Conservation (phyloP, 2,797 vertebrate species). For the Nyctalus aviator region DNA sequence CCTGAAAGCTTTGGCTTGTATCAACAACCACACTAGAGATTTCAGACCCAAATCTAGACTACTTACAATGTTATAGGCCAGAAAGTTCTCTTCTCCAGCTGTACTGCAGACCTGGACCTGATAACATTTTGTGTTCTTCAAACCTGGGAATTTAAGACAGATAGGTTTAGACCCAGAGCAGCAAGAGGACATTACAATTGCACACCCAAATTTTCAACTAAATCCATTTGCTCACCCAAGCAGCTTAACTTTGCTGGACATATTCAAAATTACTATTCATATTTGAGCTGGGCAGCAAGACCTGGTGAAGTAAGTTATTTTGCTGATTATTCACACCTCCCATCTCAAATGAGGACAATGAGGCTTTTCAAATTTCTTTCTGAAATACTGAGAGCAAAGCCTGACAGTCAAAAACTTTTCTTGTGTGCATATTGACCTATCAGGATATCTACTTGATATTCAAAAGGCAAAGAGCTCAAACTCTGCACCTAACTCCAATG, state of each 20-base stretch:
- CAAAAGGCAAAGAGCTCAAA: conserved; percentile 48
- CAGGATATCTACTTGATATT: conserved; percentile 16
- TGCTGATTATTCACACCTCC: background rate
- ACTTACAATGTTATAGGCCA: background rate
- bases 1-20: background rate
- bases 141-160: background rate
- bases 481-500: background rate
- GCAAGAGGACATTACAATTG: background rate
- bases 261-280: background rate
- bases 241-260: background rate
- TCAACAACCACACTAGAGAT: background rate
- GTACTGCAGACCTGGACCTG: background rate
- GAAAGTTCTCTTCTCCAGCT: background rate
- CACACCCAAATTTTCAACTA: background rate
- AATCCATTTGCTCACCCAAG: background rate
- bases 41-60: conserved; percentile 36
- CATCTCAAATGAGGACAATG: background rate
- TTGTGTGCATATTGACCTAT: background rate
- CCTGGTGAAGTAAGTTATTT: background rate
- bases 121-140: background rate
- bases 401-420: background rate
- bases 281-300: background rate
- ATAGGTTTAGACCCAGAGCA: background rate
- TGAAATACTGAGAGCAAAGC: background rate
- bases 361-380: conserved; percentile 35